Percentiles rank a stretch among this genome's conserved stretches.
Conservation (phyloP, 2,797 vertebrate species). For the Eidolon dupreanum region DNA sequence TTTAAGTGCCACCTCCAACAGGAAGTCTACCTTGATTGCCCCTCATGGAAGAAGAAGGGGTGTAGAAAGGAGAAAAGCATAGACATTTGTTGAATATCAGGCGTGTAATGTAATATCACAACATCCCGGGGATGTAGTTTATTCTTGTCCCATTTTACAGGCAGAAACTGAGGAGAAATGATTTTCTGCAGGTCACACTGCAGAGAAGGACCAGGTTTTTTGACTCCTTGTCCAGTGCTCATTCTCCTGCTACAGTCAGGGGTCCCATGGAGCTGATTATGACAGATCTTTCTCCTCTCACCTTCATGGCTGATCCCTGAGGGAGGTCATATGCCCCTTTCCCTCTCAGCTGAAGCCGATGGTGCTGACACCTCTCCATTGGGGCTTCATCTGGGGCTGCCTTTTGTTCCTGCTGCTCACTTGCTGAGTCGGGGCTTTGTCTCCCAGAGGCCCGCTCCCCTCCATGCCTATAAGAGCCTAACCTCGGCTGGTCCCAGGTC, state of each 20-base stretch:
- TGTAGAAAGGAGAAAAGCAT: not conserved
- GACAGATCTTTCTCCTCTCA: not conserved
- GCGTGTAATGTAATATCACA: not conserved
- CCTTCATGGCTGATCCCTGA: not conserved
- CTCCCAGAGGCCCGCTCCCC: conserved; percentile 45
- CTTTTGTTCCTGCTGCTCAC: not conserved
- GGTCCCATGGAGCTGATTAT: not conserved
- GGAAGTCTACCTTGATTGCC: not conserved
- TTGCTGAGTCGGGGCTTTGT: conserved; percentile 65
- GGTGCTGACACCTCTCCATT: conserved; percentile 48
- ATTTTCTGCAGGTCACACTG: not conserved
- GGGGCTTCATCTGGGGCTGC: not conserved
- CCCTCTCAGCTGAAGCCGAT: not conserved
- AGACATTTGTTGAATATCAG: not conserved
- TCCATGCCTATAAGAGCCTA: conserved; percentile 68
- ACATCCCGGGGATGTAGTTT: not conserved
- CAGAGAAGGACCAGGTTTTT: not conserved
- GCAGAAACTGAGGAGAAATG: not conserved
- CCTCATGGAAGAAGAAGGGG: not conserved
- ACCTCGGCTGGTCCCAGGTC: not conserved
- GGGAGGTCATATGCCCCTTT: not conserved
- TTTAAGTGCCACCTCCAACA: not conserved
- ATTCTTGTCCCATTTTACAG: not conserved
- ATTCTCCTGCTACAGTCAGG: not conserved
- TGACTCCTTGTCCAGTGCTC: not conserved